A percentile compares a stretch with the other conserved stretches of the same genome.
Evolutionary conservation across 2,797 vertebrate genomes (phyloP).

Genomic region (Eospalax fontanierii): DNA sequence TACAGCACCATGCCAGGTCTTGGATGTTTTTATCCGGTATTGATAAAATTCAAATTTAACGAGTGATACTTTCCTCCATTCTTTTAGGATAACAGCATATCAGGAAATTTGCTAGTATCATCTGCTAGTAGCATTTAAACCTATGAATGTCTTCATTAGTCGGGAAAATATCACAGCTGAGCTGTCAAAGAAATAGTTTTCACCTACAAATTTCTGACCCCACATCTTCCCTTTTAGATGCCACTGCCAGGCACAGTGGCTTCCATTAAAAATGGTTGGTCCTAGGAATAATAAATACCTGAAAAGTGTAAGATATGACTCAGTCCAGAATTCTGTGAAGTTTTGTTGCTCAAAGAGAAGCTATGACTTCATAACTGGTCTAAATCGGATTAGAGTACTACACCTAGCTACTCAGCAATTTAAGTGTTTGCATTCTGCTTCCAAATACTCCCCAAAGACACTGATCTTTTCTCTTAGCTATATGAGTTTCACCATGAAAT

Average conservation of each 20-base stretch:
- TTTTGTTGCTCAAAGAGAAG: no score
- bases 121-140: not conserved
- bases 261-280: not conserved
- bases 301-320: not conserved
- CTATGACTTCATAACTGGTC: no score
- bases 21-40: not conserved
- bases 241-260: not conserved
- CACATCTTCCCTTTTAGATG: not conserved
- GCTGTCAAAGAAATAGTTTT: not conserved
- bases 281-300: not conserved
- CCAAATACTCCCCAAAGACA: no score
- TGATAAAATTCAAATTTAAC: not conserved
- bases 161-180: not conserved
- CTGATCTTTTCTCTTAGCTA: no score
- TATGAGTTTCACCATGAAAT: no score
- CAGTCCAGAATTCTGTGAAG: no score
- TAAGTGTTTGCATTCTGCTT: no score
- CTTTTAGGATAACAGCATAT: not conserved
- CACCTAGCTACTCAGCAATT: no score
- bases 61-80: not conserved
- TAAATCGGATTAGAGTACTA: no score
- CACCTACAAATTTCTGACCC: not conserved
- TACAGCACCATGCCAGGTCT: no score
- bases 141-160: not conserved
- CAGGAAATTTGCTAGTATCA: not conserved